Conservation (phyloP, 2,113 vertebrate species). For the Rhagologus leucostigma region DNA sequence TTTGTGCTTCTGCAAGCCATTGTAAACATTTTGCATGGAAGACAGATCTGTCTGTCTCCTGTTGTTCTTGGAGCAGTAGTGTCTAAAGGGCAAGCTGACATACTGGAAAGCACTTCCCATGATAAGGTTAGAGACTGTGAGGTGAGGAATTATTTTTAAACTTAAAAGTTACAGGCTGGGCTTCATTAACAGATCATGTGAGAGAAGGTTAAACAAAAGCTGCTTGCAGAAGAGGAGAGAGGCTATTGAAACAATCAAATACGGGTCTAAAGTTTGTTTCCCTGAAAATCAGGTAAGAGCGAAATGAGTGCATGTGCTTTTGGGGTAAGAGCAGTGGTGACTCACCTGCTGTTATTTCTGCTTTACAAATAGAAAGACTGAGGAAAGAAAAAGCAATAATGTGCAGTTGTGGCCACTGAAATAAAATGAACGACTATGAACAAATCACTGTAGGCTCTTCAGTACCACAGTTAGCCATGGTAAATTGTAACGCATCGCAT, state of each 20-base stretch:
- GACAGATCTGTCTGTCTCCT: neutral
- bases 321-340: neutral
- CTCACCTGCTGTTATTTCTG: neutral
- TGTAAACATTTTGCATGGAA: neutral
- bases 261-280: neutral
- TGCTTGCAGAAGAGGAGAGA: neutral
- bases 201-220: slow-evolving; percentile 41
- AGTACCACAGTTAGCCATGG: neutral
- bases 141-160: slow-evolving; percentile 47
- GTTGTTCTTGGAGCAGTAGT: neutral
- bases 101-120: slow-evolving; percentile 12
- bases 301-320: neutral
- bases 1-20: neutral
- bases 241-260: neutral
- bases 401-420: neutral
- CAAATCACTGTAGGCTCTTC: neutral
- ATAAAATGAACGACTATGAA: neutral
- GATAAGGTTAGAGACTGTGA: slow-evolving; percentile 3
- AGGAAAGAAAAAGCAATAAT: neutral
- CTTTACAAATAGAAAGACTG: neutral
- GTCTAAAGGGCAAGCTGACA: slow-evolving; percentile 52
- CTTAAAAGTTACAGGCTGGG: neutral
- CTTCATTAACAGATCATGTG: slow-evolving; percentile 57
- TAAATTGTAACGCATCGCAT: rapidly evolving
- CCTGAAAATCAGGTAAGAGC: neutral